Base-by-base conservation (phyloP, 2,797 vertebrate species). In the Falco biarmicus region DNA sequence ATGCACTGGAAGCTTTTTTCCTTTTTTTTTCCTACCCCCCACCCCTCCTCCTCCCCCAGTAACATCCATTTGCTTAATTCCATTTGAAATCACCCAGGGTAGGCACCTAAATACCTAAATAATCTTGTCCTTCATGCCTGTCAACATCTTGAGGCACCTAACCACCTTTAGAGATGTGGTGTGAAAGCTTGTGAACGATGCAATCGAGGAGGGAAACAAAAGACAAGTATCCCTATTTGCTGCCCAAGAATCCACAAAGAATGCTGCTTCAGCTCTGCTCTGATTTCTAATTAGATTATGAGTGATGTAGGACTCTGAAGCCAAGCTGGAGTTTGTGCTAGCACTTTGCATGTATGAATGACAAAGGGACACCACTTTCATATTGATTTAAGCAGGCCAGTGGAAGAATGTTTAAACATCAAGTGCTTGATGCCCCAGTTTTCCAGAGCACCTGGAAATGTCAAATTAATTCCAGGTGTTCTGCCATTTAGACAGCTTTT, bases 81-180 rank as follows among this genome's bases (percentile, higher is more conserved):
- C 87, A 84, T 96, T 91, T 88, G 96, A 95, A 97, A 96, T 93
- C 96, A 93, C 45, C 77, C 87, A 0, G 85, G 83, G 83, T 95
- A 95, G 93, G 91, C 93, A 95, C 96, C 96, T 95, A 92, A 95
- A 90, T 94, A 91, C 88, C 68, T 87, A 94, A 95, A 96, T 95
- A 96, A 96, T 97, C 96, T 96, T 96, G 95, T 96, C 96, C 96
- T 96, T 97, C 96, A 95, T 95, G 96, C 93, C 96, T 97, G 96
- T 97, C 96, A 96, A 95, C 95, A 95, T 96, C 96, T 96, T 96
- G 93, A 96, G 96, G 95, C 93, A 97, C 97, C 97, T 96, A 96
- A 92, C 93, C 93, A 96, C 95, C 93, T 96, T 95, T 94, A 93
- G 91, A 96, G 95, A 95, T 95, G 90, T 95, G 95, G 89, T 94